These are phyloP conservation scores for Thinocorus orbignyianus DNA, from an alignment of 2,113 vertebrate genomes.

Conservation along the genomic window DNA sequence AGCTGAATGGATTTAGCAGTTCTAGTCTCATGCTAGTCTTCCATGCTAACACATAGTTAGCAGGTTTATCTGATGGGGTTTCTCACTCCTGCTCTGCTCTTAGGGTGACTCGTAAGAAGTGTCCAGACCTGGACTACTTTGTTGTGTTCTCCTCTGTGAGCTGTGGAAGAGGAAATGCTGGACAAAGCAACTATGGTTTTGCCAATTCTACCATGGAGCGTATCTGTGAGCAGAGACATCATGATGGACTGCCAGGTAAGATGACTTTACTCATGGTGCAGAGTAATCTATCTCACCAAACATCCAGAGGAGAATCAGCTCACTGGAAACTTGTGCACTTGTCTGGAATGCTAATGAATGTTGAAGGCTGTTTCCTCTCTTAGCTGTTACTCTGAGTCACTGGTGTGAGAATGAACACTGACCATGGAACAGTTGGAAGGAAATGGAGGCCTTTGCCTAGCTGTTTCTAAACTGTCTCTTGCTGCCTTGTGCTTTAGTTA, in stretches of 20 bases:
- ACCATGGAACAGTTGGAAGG: not conserved
- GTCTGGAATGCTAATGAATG: not conserved
- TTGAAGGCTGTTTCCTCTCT: not conserved
- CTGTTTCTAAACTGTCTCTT: not conserved
- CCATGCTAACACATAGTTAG: fast-evolving
- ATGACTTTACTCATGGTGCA: fast-evolving
- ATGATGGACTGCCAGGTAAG: slow-evolving; percentile 83
- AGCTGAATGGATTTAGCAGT: not conserved
- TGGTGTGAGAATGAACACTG: not conserved
- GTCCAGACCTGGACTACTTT: slow-evolving; percentile 89
- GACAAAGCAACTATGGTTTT: slow-evolving; percentile 95
- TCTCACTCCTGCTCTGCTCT: not conserved
- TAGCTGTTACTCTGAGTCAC: not conserved
- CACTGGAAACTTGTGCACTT: not conserved
- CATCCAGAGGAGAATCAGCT: not conserved
- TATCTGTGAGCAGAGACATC: slow-evolving; percentile 87
- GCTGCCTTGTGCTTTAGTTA: not conserved
- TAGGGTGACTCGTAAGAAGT: slow-evolving; percentile 86
- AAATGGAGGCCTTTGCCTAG: not conserved
- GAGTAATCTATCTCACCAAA: not conserved
- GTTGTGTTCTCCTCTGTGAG: slow-evolving; percentile 96
- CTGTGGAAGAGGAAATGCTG: slow-evolving; percentile 92
- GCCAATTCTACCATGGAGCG: slow-evolving; percentile 98
- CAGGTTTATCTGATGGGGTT: not conserved
- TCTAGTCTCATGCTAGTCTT: not conserved